phyloP scores from a whole-genome alignment of 2,888 invertebrate species.

The Idaea dimidiata region DNA sequence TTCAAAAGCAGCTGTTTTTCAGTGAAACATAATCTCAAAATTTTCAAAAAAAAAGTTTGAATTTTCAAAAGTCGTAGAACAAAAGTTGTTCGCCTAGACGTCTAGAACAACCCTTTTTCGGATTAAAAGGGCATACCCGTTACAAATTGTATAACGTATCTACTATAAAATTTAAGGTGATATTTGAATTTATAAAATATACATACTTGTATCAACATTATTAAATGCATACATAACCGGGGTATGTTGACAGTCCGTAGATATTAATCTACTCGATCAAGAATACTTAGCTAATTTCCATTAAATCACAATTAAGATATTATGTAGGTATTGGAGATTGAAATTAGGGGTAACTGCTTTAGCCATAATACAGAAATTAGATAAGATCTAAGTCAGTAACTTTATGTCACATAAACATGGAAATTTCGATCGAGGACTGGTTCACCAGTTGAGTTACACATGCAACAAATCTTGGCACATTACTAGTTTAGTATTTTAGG shows the following conservation, averaged over 20 bases:
- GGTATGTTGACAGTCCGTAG: not conserved
- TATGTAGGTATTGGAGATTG: not conserved
- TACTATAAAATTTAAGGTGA: too few species aligned
- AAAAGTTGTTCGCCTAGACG: too few species aligned
- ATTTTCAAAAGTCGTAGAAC: too few species aligned
- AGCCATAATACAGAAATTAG: constrained; percentile 6
- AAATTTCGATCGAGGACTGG: constrained; percentile 18
- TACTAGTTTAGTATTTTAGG: not conserved
- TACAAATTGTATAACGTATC: too few species aligned
- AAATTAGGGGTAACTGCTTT: not conserved
- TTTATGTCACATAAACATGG: constrained; percentile 15
- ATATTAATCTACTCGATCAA: not conserved
- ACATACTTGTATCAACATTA: too few species aligned
- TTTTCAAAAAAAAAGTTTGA: too few species aligned
- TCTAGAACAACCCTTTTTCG: too few species aligned
- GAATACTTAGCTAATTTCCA: not conserved
- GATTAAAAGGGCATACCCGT: too few species aligned
- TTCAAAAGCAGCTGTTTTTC: too few species aligned
- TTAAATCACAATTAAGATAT: not conserved
- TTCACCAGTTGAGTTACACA: constrained; percentile 12
- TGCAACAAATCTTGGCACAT: not conserved
- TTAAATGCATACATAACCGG: too few species aligned
- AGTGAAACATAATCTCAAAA: too few species aligned
- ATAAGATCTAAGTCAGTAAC: constrained; percentile 15
- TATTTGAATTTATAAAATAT: too few species aligned